Evolutionary conservation across 2,888 invertebrate species (phyloP), one percentile per base, ranked within the genome.

Genomic region (Aleiodes alternator): DNA sequence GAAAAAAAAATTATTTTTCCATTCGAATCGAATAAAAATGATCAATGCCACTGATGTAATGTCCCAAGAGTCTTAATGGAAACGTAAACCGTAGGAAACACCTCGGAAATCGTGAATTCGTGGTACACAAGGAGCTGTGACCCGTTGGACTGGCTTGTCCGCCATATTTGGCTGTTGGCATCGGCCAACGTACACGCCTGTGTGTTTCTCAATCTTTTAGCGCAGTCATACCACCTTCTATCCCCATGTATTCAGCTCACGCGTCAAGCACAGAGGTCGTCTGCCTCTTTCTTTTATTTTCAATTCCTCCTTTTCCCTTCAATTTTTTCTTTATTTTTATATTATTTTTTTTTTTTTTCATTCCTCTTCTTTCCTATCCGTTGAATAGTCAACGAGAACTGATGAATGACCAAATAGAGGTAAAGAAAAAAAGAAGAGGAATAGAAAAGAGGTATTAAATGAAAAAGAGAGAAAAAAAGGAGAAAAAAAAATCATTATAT

Each of bases 351-450:
- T 72, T 11, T 64, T 14, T 31, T 16, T 68, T 53, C n/a, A 14
- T 70, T 38, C 29, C 16, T 57, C 55, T 66, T 70, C 71, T 72
- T 23, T 72, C 70, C 34, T 64, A 64, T 72, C 66, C 53, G 31
- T n/a, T 56, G 66, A 48, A 51, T 69, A 43, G 77, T 59, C 31
- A 23, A 59, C 57, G 64, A 70, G 16, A 12, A 16, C 56, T 55
- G 53, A 70, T 69, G 68, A 74, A 71, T 74, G 76, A 71, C 76
- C 66, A 34, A 59, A 69, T 77, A 53, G 72, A 66, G 29, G 64
- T 48, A 68, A 48, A 48, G 23, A 50, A 31, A 34, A 6, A 34
- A 34, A 4, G 34, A 23, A 1, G 31, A 64, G 53, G 64, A 34
- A 34, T 11, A 43, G 31, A n/a, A 23, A 14, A 14, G 51, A 51